Evolutionary conservation across 2,888 invertebrate genomes (phyloP).

Genomic region (Panopea generosa): DNA sequence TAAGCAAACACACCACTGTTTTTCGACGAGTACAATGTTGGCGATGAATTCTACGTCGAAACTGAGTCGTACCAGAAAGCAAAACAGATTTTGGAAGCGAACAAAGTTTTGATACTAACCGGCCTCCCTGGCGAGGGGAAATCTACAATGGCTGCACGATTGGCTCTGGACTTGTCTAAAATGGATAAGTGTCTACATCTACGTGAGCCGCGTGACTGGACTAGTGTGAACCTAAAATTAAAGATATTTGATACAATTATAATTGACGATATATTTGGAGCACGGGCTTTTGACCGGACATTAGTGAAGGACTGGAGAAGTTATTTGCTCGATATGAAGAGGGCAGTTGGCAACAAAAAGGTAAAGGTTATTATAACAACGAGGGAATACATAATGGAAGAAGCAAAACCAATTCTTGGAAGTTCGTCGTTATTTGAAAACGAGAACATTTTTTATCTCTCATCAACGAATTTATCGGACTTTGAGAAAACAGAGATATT

Average conservation of each 20-base stretch:
- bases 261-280: slow-evolving; percentile 1
- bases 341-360: neutral
- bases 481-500: neutral
- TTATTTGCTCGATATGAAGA: neutral
- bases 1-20: no score
- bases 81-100: neutral
- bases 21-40: no score
- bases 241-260: neutral
- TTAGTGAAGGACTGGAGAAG: neutral
- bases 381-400: neutral
- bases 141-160: neutral
- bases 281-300: neutral
- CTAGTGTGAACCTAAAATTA: neutral
- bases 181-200: neutral
- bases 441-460: neutral
- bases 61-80: neutral
- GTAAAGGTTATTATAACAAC: neutral
- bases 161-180: neutral
- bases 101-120: neutral
- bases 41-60: neutral
- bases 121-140: neutral
- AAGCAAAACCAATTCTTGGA: neutral
- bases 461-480: neutral
- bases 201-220: neutral
- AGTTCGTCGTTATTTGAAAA: no score